A percentile compares a stretch with the other conserved stretches of the same genome.
These are phyloP conservation scores for Harpagus bidentatus DNA, from an alignment of 2,113 vertebrate genomes.

Conservation along the genomic window DNA sequence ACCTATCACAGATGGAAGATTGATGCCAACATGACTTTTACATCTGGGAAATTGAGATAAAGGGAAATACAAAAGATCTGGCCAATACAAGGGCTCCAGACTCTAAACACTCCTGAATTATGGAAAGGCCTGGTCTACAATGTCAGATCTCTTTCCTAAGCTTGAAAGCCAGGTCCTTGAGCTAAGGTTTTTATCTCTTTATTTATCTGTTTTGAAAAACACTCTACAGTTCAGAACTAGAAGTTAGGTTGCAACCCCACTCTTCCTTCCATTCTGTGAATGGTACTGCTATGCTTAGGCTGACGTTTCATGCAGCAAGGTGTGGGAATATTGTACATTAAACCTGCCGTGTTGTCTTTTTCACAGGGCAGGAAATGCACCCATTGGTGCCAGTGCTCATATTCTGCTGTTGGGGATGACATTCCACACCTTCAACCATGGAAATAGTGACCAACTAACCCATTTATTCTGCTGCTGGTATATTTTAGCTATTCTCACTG, in stretches of 20 bases:
- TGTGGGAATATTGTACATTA: background rate
- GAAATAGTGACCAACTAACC: background rate
- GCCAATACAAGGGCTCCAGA: background rate
- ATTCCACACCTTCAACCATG: rapidly evolving
- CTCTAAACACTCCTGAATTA: background rate
- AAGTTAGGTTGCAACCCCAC: background rate
- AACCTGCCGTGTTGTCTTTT: background rate
- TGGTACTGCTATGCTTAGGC: background rate
- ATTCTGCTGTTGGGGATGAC: background rate
- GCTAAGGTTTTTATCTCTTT: background rate
- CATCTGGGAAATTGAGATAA: background rate
- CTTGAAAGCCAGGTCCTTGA: background rate
- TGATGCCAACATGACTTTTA: background rate
- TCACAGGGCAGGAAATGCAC: background rate
- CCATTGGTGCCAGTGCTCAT: background rate
- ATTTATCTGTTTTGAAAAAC: background rate
- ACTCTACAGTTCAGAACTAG: background rate
- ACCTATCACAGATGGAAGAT: background rate
- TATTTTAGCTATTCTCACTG: background rate
- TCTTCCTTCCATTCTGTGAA: background rate
- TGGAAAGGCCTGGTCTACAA: background rate
- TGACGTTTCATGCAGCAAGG: background rate
- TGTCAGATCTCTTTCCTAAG: background rate
- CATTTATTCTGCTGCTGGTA: background rate
- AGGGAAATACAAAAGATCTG: background rate